Base-by-base conservation (phyloP, 2,888 invertebrate genomes). In the Perizoma flavofasciatum region DNA sequence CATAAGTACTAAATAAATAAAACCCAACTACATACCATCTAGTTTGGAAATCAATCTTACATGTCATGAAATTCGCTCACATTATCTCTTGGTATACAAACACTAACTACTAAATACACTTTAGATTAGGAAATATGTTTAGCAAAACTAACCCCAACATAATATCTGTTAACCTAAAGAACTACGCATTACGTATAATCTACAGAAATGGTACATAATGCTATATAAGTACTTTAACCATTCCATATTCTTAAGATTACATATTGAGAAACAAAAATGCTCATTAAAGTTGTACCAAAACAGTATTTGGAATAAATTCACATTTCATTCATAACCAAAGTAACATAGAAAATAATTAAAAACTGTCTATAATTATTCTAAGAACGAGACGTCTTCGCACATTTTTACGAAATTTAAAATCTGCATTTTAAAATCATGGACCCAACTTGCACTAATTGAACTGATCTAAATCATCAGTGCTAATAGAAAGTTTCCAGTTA, bases 31-130 rank as follows among this genome's bases (percentile, higher is more conserved):
- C 44, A 57, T 22, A 45, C 40, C 43, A n/a, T 41, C 46, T 57
- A 35, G 47, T 56, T 60, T 39, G 48, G 52, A 59, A 61, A 50
- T 63, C 60, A 67, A 64, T 67, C 65, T 65, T 63, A 71, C 72
- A 74, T 83, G 86, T 85, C 84, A 86, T 85, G 85, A 83, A 73
- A 70, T 77, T 68, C 74, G 79, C 85, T 85, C 82, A 73, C 71
- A 72, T 70, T 60, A 61, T 58, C 61, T 55, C 65, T 56, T 58
- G 34, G 63, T 63, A 68, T 53, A 68, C 64, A 53, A 56, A 48
- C 40, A 51, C 39, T 55, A 59, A 55, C 47, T 47, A 61, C 40
- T 54, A 57, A 60, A 47, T 52, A 59, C 57, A 49, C 22, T 40
- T 48, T 54, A 54, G n/a, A 63, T 48, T 57, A 59, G 37, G 47